Conservation (phyloP, 2,888 invertebrate genomes). For the Brenthis daphne region DNA sequence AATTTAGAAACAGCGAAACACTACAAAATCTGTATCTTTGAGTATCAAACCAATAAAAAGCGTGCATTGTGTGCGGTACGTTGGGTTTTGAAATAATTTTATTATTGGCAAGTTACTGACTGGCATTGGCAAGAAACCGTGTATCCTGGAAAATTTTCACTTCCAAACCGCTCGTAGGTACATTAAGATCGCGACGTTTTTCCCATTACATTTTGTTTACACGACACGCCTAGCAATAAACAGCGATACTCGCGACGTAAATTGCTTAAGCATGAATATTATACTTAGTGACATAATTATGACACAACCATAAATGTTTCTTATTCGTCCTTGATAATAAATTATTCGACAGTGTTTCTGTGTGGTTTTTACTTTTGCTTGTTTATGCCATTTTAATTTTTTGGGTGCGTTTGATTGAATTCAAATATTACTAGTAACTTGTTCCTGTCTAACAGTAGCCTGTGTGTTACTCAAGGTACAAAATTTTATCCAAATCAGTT, state of each 20-base stretch:
- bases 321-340: neutral
- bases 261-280: neutral
- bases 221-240: slow-evolving; percentile 8
- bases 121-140: neutral
- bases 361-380: no score
- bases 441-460: no score
- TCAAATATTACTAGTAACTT: no score
- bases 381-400: no score
- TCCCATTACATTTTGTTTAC: slow-evolving; percentile 9
- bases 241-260: neutral
- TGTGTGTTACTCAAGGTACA: no score
- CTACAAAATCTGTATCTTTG: no score
- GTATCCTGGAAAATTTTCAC: neutral
- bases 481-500: no score
- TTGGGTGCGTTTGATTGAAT: no score
- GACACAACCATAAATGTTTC: neutral
- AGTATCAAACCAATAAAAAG: no score
- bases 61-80: no score
- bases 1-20: no score
- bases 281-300: slow-evolving; percentile 2
- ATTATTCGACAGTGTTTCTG: neutral
- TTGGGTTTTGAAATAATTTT: neutral
- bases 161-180: neutral
- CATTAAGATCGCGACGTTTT: slow-evolving; percentile 3
- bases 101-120: neutral